Percentiles rank a stretch among this genome's conserved stretches.
Evolutionary conservation across 2,888 invertebrate species (phyloP).

Genomic region (Busseola fusca): DNA sequence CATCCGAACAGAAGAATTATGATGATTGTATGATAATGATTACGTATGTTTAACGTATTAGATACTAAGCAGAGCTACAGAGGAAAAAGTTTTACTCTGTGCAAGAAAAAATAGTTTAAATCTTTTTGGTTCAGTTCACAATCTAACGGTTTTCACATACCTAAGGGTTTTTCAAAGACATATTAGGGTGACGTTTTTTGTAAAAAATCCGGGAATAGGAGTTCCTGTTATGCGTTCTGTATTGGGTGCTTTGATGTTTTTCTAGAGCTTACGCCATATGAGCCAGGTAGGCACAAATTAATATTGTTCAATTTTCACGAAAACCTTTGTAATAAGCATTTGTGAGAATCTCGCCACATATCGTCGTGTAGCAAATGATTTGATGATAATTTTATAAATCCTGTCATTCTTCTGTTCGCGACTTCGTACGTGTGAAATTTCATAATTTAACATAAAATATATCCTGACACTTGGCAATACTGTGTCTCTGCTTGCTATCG

Average conservation of each 20-base stretch:
- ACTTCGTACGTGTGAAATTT: background rate
- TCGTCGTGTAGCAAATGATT: background rate
- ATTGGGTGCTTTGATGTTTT: background rate
- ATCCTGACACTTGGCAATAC: background rate
- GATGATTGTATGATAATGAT: background rate
- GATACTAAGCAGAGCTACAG: background rate
- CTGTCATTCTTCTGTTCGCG: too few species aligned
- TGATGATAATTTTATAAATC: background rate
- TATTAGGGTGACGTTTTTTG: slow-evolving; percentile 11
- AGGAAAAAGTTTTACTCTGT: background rate
- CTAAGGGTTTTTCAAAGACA: background rate
- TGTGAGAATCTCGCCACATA: background rate
- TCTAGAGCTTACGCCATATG: background rate
- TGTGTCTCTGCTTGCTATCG: background rate
- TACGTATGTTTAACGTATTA: background rate
- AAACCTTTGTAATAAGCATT: background rate
- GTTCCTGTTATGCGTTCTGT: background rate
- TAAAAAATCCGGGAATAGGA: slow-evolving; percentile 6
- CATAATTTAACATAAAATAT: background rate
- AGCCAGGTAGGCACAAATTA: background rate
- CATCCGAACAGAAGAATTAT: background rate
- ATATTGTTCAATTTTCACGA: background rate
- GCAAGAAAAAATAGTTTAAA: background rate
- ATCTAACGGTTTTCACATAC: slow-evolving; percentile 2
- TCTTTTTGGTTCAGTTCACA: background rate